phyloP scores from a whole-genome alignment of 2,888 invertebrate species.

The Diaphora mendica region DNA sequence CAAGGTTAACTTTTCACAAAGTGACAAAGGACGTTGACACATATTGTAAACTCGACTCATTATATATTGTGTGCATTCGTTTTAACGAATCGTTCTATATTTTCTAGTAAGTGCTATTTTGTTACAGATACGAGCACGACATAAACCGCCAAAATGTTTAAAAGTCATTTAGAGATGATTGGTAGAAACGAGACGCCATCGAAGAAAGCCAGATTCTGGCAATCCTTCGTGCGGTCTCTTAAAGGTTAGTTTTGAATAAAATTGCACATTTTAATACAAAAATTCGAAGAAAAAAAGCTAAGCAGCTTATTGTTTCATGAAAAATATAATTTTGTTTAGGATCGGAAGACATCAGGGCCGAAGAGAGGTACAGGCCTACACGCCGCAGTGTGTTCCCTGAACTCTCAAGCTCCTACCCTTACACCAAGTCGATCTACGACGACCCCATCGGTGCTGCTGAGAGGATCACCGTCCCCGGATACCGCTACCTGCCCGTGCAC shows the following conservation, averaged over 20 bases:
- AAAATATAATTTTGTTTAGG: constrained; percentile 79
- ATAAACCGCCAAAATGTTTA: constrained; percentile 93
- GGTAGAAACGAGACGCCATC: constrained; percentile 96
- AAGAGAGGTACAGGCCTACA: constrained; percentile 91
- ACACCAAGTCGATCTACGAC: constrained; percentile 95
- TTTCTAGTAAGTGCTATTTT: constrained; percentile 39
- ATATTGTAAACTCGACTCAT: neutral
- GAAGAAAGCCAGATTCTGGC: constrained; percentile 98
- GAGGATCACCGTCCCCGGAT: constrained; percentile 94
- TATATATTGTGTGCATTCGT: constrained; percentile 2
- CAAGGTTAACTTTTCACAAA: constrained; percentile 67
- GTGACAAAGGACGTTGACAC: constrained; percentile 11
- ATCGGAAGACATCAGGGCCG: constrained; percentile 96
- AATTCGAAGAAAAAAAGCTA: no score
- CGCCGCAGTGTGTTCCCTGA: constrained; percentile 92
- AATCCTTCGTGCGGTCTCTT: constrained; percentile 96
- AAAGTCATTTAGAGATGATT: constrained; percentile 97
- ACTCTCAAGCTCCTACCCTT: constrained; percentile 90
- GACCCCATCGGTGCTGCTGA: constrained; percentile 93
- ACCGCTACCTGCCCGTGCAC: constrained; percentile 96
- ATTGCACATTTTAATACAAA: neutral
- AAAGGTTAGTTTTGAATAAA: constrained; percentile 88
- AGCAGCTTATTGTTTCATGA: neutral
- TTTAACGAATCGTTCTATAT: neutral
- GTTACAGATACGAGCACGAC: constrained; percentile 92